These are phyloP conservation scores for Crematogaster levior DNA, from an alignment of 2,888 invertebrate genomes.

Conservation along the genomic window DNA sequence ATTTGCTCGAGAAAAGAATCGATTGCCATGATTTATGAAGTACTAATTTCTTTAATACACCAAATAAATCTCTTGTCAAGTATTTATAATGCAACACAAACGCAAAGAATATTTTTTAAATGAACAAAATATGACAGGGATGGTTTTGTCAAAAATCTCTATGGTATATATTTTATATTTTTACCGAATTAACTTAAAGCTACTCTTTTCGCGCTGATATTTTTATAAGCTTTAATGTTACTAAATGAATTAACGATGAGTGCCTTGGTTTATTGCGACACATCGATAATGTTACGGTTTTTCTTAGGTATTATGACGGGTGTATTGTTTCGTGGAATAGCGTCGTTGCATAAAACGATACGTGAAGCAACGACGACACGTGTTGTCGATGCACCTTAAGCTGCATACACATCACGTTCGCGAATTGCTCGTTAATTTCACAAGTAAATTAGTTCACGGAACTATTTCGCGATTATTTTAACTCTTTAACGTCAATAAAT, in stretches of 20 bases:
- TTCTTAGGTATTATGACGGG: constrained; percentile 26
- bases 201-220: background rate
- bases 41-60: no score
- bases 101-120: background rate
- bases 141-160: background rate
- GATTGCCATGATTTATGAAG: no score
- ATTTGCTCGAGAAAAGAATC: no score
- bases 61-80: constrained; percentile 1
- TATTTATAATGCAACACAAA: background rate
- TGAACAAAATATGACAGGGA: background rate
- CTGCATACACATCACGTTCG: background rate
- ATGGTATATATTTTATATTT: background rate
- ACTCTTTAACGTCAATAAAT: background rate
- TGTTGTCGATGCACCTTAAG: background rate
- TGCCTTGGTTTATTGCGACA: background rate
- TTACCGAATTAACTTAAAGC: background rate
- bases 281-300: background rate
- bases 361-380: constrained; percentile 14
- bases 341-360: constrained; percentile 33
- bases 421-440: constrained; percentile 2
- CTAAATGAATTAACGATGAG: background rate
- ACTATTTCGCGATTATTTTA: background rate
- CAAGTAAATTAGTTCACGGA: background rate
- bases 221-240: background rate
- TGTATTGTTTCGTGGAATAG: constrained; percentile 26